Base-by-base conservation (phyloP, 1,140 invertebrate species). In the Prorops nasuta region DNA sequence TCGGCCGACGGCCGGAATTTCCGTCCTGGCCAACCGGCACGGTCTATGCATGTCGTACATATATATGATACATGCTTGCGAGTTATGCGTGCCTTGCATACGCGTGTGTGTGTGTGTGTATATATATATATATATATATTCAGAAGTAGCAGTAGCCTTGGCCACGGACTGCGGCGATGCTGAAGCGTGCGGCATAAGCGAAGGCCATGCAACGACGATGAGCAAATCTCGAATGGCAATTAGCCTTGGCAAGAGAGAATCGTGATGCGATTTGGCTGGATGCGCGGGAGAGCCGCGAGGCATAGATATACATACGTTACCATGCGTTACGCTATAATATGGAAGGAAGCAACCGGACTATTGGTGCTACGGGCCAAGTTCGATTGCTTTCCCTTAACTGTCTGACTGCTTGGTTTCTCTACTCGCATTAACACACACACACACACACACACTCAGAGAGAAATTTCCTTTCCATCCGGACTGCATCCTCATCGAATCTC, bases 1-100 rank as follows among this genome's bases (percentile, higher is more conserved):
- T 62, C 58, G 60, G 28, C 44, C 59, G 50, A 28, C 46, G 44
- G 37, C 47, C 54, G 58, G 58, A 54, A 57, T 57, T 62, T 60
- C 58, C 59, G 47, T 51, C 56, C 53, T 31, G 34, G 16, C 4
- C 14, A 36, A 6, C 12, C 34, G 4, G 4, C 24, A 28, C 10
- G 4, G 24, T 28, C 4, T 28, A 10, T 28, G 10, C 24, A 28
- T 28, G 10, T 28, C 10, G 10, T 28, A 28, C 24, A 28, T 10
- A 28, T 10, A 4, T 4, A 28, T 28, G 24, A 6, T 28, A 10
- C n/a, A n/a, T n/a, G n/a, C n/a, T n/a, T n/a, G n/a, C 24, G 24
- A 10, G 24, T 28, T 10, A 28, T 28, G 24, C 10, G 24, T 28
- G 10, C 24, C 24, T 6, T 28, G 24, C 10, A 10, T 28, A 28